A percentile compares a stretch with the other conserved stretches of the same genome.
Conservation (phyloP, 2,797 vertebrate genomes). For the Heteromormyrus szaboi region DNA sequence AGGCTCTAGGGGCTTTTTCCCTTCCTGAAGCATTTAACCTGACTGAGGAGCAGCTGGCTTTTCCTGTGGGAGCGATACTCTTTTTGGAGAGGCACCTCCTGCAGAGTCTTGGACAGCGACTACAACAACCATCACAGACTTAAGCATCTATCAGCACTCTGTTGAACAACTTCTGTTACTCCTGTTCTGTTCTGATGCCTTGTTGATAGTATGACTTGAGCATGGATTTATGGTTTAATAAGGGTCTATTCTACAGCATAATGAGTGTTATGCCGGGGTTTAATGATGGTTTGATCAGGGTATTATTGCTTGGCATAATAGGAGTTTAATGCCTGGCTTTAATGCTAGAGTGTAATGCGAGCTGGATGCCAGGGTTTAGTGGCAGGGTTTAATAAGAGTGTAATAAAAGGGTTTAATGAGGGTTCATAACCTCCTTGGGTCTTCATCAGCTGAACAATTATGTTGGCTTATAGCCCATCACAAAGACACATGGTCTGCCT, state of each 20-base stretch:
- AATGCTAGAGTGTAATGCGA: not conserved
- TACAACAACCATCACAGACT: not conserved
- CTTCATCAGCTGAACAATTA: not conserved
- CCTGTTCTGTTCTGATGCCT: not conserved
- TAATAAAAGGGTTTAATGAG: not conserved
- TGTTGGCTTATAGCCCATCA: not conserved
- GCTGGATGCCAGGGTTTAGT: not conserved
- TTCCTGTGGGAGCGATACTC: not conserved
- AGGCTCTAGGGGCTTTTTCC: not conserved
- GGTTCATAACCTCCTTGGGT: not conserved
- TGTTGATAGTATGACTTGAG: not conserved
- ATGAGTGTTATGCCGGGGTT: not conserved
- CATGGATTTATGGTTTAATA: not conserved
- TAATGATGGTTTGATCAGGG: not conserved
- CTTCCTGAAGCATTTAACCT: not conserved
- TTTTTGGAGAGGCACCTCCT: not conserved
- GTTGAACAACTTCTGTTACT: not conserved
- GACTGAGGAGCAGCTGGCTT: not conserved
- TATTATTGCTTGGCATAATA: not conserved
- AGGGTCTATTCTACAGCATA: not conserved
- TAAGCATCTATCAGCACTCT: not conserved
- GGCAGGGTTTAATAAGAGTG: conserved; percentile 1
- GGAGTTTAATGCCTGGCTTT: not conserved
- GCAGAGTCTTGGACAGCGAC: not conserved
- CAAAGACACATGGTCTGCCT: not conserved